Evolutionary conservation across 2,797 vertebrate species (phyloP), one percentile per base, ranked within the genome.

Genomic region (Hyperoplus lanceolatus): DNA sequence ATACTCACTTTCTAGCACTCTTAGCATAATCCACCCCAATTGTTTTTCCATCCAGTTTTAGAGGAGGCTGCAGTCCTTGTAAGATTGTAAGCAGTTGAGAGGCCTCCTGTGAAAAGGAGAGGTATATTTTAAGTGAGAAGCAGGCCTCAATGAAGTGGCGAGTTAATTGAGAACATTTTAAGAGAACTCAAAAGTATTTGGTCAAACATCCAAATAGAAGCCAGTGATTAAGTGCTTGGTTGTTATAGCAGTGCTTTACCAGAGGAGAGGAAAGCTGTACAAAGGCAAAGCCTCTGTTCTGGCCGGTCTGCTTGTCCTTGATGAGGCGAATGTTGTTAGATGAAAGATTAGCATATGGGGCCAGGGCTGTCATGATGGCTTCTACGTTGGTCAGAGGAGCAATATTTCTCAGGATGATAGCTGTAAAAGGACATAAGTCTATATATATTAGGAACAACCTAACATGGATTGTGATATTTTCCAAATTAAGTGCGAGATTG

Each of bases 1-100:
- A 13, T 4, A 96, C 97, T 94, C 85, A 99, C 98, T 99, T 99
- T 92, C 98, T 97, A 75, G 97, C 97, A 91, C 98, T 99, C 91
- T 99, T 99, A 46, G 98, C 98, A 88, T 97, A 99, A 94, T 99
- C 98, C 70, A 99, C 98, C 6, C 98, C 98, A 74, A 99, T 97
- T 62, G 97, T 99, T 95, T 99, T 99, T 60, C 98, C 98, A 84
- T 99, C 98, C 65, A 99, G 96, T 93, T 98, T 99, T 65, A 99
- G 87, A 0, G 97, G 97, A 41, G 98, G 98, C 91, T 99, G 98
- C 81, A 99, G 95, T 81, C 97, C 97, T 65, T 98, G 98, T 82
- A 99, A 90, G 83, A 99, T 99, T 87, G 97, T 98, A 7, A 99
- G 95, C 74, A 99, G 94, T 87, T 99, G 98, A 85, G 98, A 99